These are phyloP conservation scores for Monopis laevigella DNA, from an alignment of 2,888 invertebrate genomes.

Conservation along the genomic window DNA sequence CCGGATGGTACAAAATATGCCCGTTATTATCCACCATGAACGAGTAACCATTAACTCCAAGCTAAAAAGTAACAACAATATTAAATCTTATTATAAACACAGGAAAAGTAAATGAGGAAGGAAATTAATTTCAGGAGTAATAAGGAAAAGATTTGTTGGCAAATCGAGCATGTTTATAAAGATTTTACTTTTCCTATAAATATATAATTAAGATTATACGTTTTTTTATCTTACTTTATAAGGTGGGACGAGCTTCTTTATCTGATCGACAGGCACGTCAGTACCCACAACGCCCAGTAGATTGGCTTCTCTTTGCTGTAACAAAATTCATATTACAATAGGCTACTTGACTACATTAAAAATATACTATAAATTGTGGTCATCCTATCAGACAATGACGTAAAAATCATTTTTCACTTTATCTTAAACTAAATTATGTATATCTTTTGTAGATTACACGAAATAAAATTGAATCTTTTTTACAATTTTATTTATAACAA, in stretches of 20 bases:
- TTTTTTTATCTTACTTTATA: slow-evolving; percentile 75
- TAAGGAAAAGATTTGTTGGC: background rate
- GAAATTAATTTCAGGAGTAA: no score
- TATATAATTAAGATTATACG: background rate
- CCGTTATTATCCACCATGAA: slow-evolving; percentile 98
- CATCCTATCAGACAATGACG: no score
- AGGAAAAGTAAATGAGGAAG: no score
- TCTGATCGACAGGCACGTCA: slow-evolving; percentile 95
- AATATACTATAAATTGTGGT: no score
- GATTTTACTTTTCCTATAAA: background rate
- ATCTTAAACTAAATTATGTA: no score
- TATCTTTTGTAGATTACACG: no score
- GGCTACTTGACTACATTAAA: no score
- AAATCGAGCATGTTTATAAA: background rate
- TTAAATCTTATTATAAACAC: slow-evolving; percentile 5
- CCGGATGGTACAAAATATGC: slow-evolving; percentile 95
- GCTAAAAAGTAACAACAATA: slow-evolving; percentile 58
- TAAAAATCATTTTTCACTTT: no score
- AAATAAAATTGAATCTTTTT: no score
- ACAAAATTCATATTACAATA: no score
- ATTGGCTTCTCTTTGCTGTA: slow-evolving; percentile 86
- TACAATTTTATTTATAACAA: no score
- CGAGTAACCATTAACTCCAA: slow-evolving; percentile 95
- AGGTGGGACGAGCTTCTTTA: slow-evolving; percentile 93
- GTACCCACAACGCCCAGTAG: slow-evolving; percentile 97